Conservation (phyloP, 2,113 vertebrate genomes). For the Dromiciops gliroides region DNA sequence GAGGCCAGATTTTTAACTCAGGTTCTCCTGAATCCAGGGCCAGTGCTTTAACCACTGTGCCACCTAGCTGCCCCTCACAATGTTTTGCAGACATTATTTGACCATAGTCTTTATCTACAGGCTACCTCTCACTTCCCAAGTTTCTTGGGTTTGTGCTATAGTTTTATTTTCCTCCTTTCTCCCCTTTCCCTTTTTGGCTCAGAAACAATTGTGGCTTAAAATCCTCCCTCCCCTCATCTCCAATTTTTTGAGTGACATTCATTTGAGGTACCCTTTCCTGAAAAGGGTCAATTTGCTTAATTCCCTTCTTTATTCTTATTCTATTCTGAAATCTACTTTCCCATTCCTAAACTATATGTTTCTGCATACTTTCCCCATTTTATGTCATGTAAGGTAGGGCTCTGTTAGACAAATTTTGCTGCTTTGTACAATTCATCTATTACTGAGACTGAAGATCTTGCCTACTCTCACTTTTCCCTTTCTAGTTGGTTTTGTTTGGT, state of each 20-base stretch:
- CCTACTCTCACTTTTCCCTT: not conserved
- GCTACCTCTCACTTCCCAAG: not conserved
- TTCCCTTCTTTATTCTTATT: not conserved
- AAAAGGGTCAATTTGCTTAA: not conserved
- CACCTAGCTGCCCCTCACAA: too few relatives aligned
- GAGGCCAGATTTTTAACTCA: too few relatives aligned
- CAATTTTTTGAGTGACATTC: not conserved
- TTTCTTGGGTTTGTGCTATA: not conserved
- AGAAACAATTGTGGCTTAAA: not conserved
- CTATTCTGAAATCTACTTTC: not conserved
- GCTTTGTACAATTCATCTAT: not conserved
- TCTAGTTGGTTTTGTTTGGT: not conserved
- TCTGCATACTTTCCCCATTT: not conserved
- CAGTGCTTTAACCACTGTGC: too few relatives aligned
- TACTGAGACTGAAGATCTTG: not conserved
- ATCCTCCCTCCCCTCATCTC: not conserved
- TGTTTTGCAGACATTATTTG: too few relatives aligned
- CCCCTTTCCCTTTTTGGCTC: not conserved
- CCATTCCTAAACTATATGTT: not conserved
- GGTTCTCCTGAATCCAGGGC: too few relatives aligned
- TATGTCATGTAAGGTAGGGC: not conserved
- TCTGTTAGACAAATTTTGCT: not conserved
- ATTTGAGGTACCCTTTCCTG: not conserved
- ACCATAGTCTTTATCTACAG: not conserved
- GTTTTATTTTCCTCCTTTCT: not conserved